A percentile compares a stretch with the other conserved stretches of the same genome.
These are phyloP conservation scores for Drosophila seguyi DNA, from an alignment of 1,140 invertebrate species.

Conservation along the genomic window DNA sequence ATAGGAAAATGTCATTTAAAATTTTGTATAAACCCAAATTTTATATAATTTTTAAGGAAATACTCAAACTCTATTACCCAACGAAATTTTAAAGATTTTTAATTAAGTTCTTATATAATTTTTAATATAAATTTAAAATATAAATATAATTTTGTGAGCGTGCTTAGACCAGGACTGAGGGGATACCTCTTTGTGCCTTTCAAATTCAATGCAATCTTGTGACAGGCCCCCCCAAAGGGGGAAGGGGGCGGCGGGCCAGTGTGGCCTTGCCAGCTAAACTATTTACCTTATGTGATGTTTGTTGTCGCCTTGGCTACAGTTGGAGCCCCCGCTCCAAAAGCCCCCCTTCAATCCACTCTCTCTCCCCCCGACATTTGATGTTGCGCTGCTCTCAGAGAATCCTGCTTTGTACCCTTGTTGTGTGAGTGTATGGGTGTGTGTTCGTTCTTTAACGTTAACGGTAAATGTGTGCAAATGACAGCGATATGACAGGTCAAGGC, in stretches of 20 bases:
- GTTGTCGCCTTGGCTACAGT: constrained; percentile 66
- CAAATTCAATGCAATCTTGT: constrained; percentile 72
- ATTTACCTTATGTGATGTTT: constrained; percentile 57
- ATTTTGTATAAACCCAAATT: not conserved
- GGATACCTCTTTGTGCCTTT: constrained; percentile 58
- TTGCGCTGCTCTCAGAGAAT: constrained; percentile 1
- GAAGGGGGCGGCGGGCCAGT: not conserved
- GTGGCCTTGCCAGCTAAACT: constrained; percentile 66
- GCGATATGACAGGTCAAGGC: constrained; percentile 75
- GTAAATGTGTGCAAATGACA: constrained; percentile 78
- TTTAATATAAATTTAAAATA: not conserved
- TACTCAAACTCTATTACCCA: not conserved
- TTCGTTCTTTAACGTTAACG: constrained; percentile 73
- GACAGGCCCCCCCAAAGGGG: constrained; percentile 1
- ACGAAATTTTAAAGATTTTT: too few relatives aligned
- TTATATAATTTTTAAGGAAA: too few relatives aligned
- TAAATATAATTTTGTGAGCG: not conserved
- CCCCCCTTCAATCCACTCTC: not conserved
- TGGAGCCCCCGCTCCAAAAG: constrained; percentile 5
- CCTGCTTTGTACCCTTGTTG: not conserved
- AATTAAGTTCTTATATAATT: not conserved
- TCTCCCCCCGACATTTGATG: not conserved
- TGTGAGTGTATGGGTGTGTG: constrained; percentile 1
- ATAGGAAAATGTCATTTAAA: not conserved
- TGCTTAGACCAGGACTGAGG: not conserved